These are phyloP conservation scores for Rhabdornis inornatus DNA, from an alignment of 2,113 vertebrate genomes.

Conservation along the genomic window DNA sequence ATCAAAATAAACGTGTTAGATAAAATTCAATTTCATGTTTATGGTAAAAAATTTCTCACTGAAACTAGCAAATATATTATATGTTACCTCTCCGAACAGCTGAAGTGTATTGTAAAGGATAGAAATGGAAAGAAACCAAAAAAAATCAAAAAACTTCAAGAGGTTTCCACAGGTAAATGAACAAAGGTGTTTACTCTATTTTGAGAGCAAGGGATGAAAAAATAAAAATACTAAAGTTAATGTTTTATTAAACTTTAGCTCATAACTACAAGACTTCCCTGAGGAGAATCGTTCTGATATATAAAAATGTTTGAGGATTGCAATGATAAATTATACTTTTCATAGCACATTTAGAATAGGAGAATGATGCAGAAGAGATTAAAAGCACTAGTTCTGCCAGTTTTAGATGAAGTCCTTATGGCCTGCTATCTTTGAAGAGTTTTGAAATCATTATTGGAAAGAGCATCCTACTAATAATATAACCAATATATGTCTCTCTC, in stretches of 20 bases:
- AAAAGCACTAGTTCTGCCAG: not conserved
- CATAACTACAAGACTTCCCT: not conserved
- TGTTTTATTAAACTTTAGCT: not conserved
- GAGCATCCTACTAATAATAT: not conserved
- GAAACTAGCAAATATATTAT: not conserved
- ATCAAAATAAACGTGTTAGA: not conserved
- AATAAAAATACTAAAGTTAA: not conserved
- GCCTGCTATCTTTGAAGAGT: fast-evolving
- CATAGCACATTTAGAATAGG: not conserved
- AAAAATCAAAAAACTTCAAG: not conserved
- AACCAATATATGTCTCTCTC: not conserved
- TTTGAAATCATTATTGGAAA: not conserved
- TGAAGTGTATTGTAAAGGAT: not conserved
- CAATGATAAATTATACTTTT: not conserved
- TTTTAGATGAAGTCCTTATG: not conserved
- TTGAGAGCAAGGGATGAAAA: not conserved
- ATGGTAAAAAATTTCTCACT: not conserved
- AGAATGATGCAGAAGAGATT: not conserved
- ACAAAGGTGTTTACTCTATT: not conserved
- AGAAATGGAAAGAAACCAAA: not conserved
- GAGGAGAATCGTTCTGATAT: not conserved
- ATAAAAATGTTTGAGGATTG: not conserved
- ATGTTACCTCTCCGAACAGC: not conserved
- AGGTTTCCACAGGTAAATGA: not conserved
- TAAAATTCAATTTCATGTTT: not conserved